phyloP scores from a whole-genome alignment of 2,888 invertebrate species.

The Tenthredo distinguenda region DNA sequence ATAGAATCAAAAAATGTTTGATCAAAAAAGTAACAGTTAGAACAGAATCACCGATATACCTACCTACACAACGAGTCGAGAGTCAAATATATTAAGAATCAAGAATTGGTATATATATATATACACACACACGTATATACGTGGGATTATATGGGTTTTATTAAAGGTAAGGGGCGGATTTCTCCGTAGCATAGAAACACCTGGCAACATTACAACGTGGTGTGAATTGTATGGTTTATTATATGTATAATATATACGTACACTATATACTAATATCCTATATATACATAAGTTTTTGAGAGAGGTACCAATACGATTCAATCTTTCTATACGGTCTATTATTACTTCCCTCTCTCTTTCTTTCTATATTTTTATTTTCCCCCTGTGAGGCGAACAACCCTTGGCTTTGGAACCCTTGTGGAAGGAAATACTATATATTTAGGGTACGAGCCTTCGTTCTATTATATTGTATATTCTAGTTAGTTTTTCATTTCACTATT shows the following conservation, averaged over 20 bases:
- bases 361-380: background rate
- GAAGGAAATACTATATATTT: background rate
- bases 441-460: background rate
- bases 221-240: slow-evolving; percentile 42
- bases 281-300: background rate
- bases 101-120: background rate
- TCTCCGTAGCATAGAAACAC: background rate
- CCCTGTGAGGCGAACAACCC: background rate
- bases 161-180: background rate
- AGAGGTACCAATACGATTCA: background rate
- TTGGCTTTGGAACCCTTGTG: background rate
- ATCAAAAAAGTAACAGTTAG: no score
- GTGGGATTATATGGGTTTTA: background rate
- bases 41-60: no score
- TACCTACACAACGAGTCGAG: background rate
- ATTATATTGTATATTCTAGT: background rate
- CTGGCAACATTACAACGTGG: slow-evolving; percentile 55
- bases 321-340: background rate
- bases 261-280: background rate
- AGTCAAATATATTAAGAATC: background rate
- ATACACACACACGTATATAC: background rate
- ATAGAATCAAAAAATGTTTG: no score
- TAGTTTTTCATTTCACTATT: background rate
- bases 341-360: background rate
- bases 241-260: background rate